These are phyloP conservation scores for Gopherus flavomarginatus DNA, from an alignment of 2,113 vertebrate species.

Conservation along the genomic window DNA sequence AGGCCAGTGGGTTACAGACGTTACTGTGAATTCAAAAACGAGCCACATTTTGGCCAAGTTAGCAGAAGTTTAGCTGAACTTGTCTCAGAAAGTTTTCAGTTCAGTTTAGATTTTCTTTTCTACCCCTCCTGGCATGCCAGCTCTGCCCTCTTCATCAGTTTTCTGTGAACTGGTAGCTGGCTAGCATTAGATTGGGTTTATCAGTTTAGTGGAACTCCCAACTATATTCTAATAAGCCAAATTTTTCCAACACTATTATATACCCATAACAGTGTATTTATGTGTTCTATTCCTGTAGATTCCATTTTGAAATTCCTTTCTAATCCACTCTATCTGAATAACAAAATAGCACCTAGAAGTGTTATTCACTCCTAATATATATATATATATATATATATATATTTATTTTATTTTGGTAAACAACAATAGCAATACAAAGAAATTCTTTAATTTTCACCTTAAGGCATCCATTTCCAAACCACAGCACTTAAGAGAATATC, in stretches of 20 bases:
- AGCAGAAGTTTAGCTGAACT: neutral
- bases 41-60: rapidly evolving
- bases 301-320: neutral
- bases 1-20: neutral
- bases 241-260: neutral
- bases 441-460: neutral
- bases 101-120: neutral
- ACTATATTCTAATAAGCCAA: neutral
- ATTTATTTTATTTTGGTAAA: neutral
- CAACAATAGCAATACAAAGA: neutral
- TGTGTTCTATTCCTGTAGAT: neutral
- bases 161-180: neutral
- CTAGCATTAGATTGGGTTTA: rapidly evolving
- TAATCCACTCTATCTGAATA: neutral
- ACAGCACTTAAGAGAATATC: neutral
- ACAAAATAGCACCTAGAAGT: neutral
- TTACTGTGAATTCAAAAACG: neutral
- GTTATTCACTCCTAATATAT: neutral
- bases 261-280: neutral
- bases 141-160: neutral
- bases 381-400: too few relatives aligned
- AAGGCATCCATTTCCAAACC: neutral
- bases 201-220: rapidly evolving
- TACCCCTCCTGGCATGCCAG: neutral
- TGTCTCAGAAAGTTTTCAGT: neutral